These are phyloP conservation scores for Pluvialis apricaria DNA, from an alignment of 2,113 vertebrate genomes.

Conservation along the genomic window DNA sequence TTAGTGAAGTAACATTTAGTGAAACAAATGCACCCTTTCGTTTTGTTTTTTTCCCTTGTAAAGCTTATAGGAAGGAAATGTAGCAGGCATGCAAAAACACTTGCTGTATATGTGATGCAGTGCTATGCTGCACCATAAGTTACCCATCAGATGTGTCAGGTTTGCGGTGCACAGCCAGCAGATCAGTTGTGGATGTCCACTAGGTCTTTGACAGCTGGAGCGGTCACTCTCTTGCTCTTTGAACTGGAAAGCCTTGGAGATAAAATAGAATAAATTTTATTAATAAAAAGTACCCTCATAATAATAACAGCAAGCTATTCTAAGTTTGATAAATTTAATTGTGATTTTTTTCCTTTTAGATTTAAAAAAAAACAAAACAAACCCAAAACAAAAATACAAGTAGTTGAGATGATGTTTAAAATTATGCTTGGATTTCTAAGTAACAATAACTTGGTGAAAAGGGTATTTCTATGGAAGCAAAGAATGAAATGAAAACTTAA, in stretches of 20 bases:
- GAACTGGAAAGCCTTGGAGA: background rate
- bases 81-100: background rate
- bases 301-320: background rate
- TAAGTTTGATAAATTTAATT: background rate
- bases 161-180: background rate
- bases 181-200: too few species aligned
- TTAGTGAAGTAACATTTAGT: background rate
- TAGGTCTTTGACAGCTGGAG: background rate
- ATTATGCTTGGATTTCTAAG: background rate
- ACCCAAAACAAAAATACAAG: background rate
- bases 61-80: background rate
- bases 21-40: background rate
- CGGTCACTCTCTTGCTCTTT: background rate
- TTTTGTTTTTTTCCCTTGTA: rapidly evolving
- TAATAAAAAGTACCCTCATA: background rate
- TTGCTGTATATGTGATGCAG: rapidly evolving
- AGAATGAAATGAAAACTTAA: background rate
- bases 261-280: background rate
- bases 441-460: background rate
- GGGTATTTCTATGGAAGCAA: background rate
- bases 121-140: too few species aligned
- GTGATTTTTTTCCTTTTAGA: background rate
- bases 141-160: too few species aligned
- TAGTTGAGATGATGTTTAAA: background rate
- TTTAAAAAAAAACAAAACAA: background rate